Evolutionary conservation across 2,888 invertebrate genomes (phyloP).

Genomic region (Drosophila differens): DNA sequence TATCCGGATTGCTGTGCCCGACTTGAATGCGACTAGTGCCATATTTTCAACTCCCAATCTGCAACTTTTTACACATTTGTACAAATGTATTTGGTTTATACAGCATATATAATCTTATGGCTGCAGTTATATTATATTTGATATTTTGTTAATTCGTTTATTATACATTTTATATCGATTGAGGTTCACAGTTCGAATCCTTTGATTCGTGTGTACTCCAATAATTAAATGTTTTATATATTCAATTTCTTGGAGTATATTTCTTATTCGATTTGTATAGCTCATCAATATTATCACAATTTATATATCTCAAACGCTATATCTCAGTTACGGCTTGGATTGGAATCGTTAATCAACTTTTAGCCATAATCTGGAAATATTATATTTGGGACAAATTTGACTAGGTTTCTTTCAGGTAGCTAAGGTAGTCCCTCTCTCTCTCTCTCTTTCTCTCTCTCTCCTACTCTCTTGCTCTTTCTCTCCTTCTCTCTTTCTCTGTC

Average conservation of each 20-base stretch:
- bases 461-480: background rate
- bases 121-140: background rate
- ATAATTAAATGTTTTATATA: background rate
- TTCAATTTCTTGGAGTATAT: background rate
- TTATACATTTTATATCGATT: background rate
- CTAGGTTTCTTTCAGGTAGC: background rate
- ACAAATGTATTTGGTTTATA: background rate
- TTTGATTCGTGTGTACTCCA: background rate
- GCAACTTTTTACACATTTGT: background rate
- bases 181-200: background rate
- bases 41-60: background rate
- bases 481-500: background rate
- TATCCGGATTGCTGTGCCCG: slow-evolving; percentile 71
- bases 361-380: background rate
- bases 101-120: background rate
- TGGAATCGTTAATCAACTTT: background rate
- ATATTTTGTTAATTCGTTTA: background rate
- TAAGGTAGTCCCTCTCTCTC: background rate
- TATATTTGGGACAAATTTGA: background rate
- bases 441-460: background rate
- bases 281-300: background rate
- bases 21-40: slow-evolving; percentile 32
- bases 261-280: background rate
- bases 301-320: background rate
- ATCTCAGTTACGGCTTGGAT: background rate